Evolutionary conservation across 1,140 invertebrate genomes (phyloP).

Genomic region (Drosophila melanogaster): Release_6_plus_ISO1_MT NC_004354.4:9184001-9184500

Average conservation of each 20-base stretch:
- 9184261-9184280: conserved; percentile 44
- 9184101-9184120: conserved; percentile 75
- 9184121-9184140: conserved; percentile 17
- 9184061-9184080: conserved; percentile 79
- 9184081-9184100: conserved; percentile 82
- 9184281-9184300: conserved; percentile 37
- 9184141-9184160: conserved; percentile 43
- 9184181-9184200: conserved; percentile 23
- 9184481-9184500: conserved; percentile 22
- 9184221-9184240: not conserved
- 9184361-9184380: conserved; percentile 17
- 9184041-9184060: conserved; percentile 32
- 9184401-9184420: conserved; percentile 48
- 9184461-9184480: conserved; percentile 5
- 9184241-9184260: not conserved
- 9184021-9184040: conserved; percentile 63
- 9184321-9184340: conserved; percentile 27
- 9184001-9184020: conserved; percentile 61
- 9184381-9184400: not conserved
- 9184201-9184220: conserved; percentile 42
- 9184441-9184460: conserved; percentile 37
- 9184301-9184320: conserved; percentile 16
- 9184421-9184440: conserved; percentile 71
- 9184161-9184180: conserved; percentile 44
- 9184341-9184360: conserved; percentile 41